Evolutionary conservation across 1,140 invertebrate genomes (phyloP).

Genomic region (Drosophila guanche): DNA sequence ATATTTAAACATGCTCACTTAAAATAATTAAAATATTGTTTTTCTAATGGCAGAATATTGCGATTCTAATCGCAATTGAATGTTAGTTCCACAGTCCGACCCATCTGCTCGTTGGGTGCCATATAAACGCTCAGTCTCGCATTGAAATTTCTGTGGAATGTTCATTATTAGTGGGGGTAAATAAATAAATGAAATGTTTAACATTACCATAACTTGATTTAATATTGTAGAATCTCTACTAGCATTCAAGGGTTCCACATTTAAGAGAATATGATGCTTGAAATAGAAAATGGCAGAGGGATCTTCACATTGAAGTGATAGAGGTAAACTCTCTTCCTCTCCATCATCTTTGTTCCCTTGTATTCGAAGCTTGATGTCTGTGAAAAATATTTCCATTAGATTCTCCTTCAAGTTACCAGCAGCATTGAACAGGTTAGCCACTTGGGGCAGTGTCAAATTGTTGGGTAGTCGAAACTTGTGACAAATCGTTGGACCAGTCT

Average conservation of each 20-base stretch:
- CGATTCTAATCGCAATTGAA: no score
- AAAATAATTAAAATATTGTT: no score
- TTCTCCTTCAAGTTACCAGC: conserved; percentile 1
- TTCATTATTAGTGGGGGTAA: background rate
- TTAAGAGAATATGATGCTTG: conserved; percentile 51
- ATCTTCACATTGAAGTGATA: conserved; percentile 44
- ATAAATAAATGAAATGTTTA: background rate
- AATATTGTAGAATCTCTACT: background rate
- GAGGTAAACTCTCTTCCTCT: background rate
- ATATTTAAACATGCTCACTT: no score
- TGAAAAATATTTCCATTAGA: conserved; percentile 37
- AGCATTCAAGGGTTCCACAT: background rate
- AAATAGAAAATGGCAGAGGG: conserved; percentile 55
- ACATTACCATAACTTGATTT: conserved; percentile 38
- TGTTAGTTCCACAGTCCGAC: no score
- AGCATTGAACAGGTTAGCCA: conserved; percentile 36
- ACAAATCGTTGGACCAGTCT: background rate
- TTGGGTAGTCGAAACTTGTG: conserved; percentile 31
- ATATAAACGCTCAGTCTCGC: conserved; percentile 42
- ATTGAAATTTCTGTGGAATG: conserved; percentile 54
- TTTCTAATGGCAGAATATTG: no score
- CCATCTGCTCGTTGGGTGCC: no score
- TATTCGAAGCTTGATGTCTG: conserved; percentile 35
- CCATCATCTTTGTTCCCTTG: background rate
- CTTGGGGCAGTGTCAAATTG: conserved; percentile 4